These are phyloP conservation scores for Tetragonula carbonaria DNA, from an alignment of 2,888 invertebrate genomes.

Conservation along the genomic window DNA sequence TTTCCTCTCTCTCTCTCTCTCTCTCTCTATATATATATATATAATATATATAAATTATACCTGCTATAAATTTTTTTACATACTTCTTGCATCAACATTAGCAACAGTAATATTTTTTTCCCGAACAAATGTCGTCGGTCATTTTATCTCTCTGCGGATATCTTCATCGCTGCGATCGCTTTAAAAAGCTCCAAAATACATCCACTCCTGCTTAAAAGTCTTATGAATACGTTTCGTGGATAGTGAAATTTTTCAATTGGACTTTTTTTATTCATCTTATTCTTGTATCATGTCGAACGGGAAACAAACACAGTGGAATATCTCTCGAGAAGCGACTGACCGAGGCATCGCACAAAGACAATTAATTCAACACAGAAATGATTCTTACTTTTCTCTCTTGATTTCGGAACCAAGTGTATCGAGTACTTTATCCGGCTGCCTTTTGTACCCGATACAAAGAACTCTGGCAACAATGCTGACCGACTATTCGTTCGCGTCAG, in stretches of 20 bases:
- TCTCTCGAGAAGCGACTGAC: background rate
- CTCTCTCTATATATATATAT: too few relatives aligned
- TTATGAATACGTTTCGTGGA: too few relatives aligned
- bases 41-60: too few relatives aligned
- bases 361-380: slow-evolving; percentile 43
- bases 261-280: background rate
- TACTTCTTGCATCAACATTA: background rate
- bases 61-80: background rate
- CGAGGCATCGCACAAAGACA: slow-evolving; percentile 20
- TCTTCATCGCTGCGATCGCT: background rate
- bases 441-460: slow-evolving; percentile 62
- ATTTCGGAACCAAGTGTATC: slow-evolving; percentile 55
- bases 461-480: slow-evolving; percentile 35
- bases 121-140: background rate
- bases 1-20: background rate
- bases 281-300: too few relatives aligned
- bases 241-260: too few relatives aligned
- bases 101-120: background rate
- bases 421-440: slow-evolving; percentile 59
- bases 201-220: too few relatives aligned
- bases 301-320: slow-evolving; percentile 8
- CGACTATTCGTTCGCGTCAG: slow-evolving; percentile 53
- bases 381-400: slow-evolving; percentile 38
- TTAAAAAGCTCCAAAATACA: background rate
- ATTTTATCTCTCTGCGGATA: background rate